Evolutionary conservation across 2,797 vertebrate genomes (phyloP), one percentile per base, ranked within the genome.

Genomic region (Lophotriccus pileatus): DNA sequence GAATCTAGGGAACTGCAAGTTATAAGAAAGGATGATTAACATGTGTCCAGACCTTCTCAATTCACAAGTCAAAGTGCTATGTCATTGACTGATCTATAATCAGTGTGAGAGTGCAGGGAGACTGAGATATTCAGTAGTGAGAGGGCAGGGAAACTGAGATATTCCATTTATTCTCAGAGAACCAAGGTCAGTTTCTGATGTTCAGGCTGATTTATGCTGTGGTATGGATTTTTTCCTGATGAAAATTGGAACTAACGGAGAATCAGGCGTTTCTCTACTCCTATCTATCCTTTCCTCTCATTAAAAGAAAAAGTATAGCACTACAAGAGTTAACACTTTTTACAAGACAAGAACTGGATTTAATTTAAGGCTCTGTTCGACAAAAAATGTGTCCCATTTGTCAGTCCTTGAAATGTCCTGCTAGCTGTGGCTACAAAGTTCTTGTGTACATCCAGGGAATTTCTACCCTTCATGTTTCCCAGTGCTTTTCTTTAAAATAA

Each of bases 401-500:
- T 93, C 93, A 93, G 86, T 66, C 36, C 17, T 75, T 93, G 75
- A 87, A 91, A 89, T 53, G 60, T 74, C 79, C 58, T 63, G 25
- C 41, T 67, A 41, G 44, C 39, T 50, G 50, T 15, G 37, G 75
- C 64, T 92, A 39, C 56, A 68, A 77, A 84, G n/a, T 84, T 77
- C 70, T 76, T 55, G 24, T 20, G 56, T 66, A 70, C 46, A 67
- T 70, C 49, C 74, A 47, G 53, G 60, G 68, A 90, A 96, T 89
- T 72, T 85, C 72, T 77, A 68, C 44, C 41, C 22, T 77, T 87
- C 68, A 22, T n/a, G 16, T 79, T 94, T 94, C 68, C 46, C 58
- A 72, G 20, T 83, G 43, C 12, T 83, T 87, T 89, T 87, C 89
- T 90, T 58, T 8, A 8, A 76, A 88, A 84, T 96, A 94, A 95